A percentile compares a stretch with the other conserved stretches of the same genome.
These are phyloP conservation scores for Antheraea assamensis DNA, from an alignment of 2,888 invertebrate genomes.

Conservation along the genomic window DNA sequence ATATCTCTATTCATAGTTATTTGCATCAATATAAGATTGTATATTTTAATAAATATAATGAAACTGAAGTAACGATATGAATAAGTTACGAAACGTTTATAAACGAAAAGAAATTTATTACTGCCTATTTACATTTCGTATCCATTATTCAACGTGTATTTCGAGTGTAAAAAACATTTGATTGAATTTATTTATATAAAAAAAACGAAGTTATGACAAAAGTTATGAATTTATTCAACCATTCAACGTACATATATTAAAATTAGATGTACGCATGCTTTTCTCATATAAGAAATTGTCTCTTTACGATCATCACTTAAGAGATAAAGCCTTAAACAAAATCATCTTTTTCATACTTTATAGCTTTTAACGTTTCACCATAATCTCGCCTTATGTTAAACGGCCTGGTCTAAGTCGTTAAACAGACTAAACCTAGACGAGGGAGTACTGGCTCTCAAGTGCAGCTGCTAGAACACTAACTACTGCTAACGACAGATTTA, in stretches of 20 bases:
- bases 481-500: too few relatives aligned
- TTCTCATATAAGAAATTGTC: too few relatives aligned
- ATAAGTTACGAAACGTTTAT: background rate
- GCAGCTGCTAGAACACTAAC: too few relatives aligned
- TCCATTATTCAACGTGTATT: background rate
- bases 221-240: background rate
- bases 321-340: too few relatives aligned
- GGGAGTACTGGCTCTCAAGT: too few relatives aligned
- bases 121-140: background rate
- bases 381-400: too few relatives aligned
- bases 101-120: background rate
- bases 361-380: too few relatives aligned
- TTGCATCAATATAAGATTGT: background rate
- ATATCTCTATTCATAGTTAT: background rate
- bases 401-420: too few relatives aligned
- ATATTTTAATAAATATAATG: background rate
- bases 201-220: background rate
- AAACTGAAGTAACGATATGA: background rate
- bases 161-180: background rate
- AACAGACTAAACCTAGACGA: too few relatives aligned
- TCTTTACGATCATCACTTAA: too few relatives aligned
- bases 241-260: background rate
- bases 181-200: background rate
- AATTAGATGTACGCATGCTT: background rate
- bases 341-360: too few relatives aligned